Evolutionary conservation across 2,113 vertebrate genomes (phyloP), one percentile per base, ranked within the genome.

Genomic region (Trogon melanurus): DNA sequence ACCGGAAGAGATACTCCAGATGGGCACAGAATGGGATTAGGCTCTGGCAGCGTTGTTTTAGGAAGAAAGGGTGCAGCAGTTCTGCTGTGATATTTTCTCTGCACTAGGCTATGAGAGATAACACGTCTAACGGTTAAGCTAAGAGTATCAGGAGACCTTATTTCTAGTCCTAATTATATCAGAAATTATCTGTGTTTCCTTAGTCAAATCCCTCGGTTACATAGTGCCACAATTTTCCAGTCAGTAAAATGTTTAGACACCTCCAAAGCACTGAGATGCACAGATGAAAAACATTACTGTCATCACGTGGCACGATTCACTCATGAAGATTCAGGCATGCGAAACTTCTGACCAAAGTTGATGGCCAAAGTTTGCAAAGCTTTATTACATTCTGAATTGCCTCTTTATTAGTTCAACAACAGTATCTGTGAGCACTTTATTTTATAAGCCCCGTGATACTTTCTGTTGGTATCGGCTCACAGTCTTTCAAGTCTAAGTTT

Each of bases 161-260:
- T 91, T 95, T 95, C 91, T 89, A 96, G 86, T 73, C 76, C 89
- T 95, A 95, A 93, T 95, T 97, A 79, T 95, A 81, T 94, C 57
- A 79, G 87, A 92, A 95, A 89, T 91, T 65, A 91, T 61, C 78
- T 84, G 34, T 57, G 57, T 81, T 95, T 95, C 93, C 74, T 89
- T 91, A 89, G 50, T 89, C 80, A 95, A 95, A 89, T 89, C 76
- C 53, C 93, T 93, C 81, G 72, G 78, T 92, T 92, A 47, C 3
- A 5, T 1, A 81, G 65, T 47, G 50, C 65, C 53, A 84, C 83
- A 75, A 48, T 79, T 93, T 90, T 50, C 48, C 69, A 76, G 61
- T 54, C 83, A 87, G 45, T 86, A 79, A 95, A 94, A 87, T 32
- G 50, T 74, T 93, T 54, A 88, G 88, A 61, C 53, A 84, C 29